Base-by-base conservation (phyloP, 2,888 invertebrate genomes). In the Andrena minutula region DNA sequence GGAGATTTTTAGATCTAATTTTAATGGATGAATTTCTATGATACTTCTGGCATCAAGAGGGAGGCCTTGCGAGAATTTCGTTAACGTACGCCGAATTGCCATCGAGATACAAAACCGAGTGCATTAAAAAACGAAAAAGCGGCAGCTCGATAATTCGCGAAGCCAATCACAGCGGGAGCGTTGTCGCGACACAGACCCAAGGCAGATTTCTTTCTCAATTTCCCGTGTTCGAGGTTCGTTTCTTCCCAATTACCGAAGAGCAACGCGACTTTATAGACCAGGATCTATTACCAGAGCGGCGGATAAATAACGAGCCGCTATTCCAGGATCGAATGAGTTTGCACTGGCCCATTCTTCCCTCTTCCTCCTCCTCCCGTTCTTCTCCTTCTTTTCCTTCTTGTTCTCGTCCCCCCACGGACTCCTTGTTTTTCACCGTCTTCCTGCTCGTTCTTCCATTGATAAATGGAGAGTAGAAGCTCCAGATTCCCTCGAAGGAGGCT, bases 231-330 rank as follows among this genome's bases (percentile, higher is more conserved):
- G 78, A 86, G 82, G 81, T 82, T 88, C 83, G 82, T 88, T 89
- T 88, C 86, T 88, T 90, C 86, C 89, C 91, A 92, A 92, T 92
- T 91, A 92, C 88, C 79, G 85, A 87, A 81, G 70, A 82, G 66
- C 70, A 86, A 86, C 82, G 83, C 86, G 88, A 88, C 87, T 90
- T 91, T 90, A 88, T 88, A 86, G 87, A 84, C 85, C 85, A 77
- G 88, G 89, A 91, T 90, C 90, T 91, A 91, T 92, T 92, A 90
- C 90, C 85, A 76, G 69, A 79, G 73, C 79, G 85, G 72, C 83
- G 89, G 89, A 91, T 92, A 92, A 92, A 92, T 91, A 92, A 92
- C 91, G 89, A 90, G 89, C 81, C 82, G 81, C 85, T 87, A 87
- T 90, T 90, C 82, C 86, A 82, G 86, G 78, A 88, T 86, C 87